Evolutionary conservation across 1,140 invertebrate species (phyloP).

Genomic region (Zaprionus africanus): DNA sequence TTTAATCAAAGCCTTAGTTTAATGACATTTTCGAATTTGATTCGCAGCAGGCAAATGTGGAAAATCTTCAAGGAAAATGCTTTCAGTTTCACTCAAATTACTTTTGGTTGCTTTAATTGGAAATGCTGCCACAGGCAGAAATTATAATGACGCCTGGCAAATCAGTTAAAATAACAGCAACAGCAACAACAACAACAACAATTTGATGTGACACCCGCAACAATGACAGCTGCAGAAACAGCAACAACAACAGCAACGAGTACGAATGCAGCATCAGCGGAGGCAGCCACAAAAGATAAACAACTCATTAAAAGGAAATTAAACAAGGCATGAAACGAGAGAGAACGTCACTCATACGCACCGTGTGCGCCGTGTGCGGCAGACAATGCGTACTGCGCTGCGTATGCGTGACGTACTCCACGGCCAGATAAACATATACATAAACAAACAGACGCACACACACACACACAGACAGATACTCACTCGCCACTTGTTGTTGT

Average conservation of each 20-base stretch:
- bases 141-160: conserved; percentile 41
- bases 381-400: conserved; percentile 39
- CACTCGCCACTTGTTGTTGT: conserved; percentile 4
- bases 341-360: conserved; percentile 72
- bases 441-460: conserved; percentile 4
- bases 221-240: conserved; percentile 39
- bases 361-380: conserved; percentile 23
- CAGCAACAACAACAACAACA: conserved; percentile 30
- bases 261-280: not conserved
- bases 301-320: conserved; percentile 79
- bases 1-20: conserved; percentile 63
- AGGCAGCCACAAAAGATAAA: conserved; percentile 62
- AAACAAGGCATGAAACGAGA: conserved; percentile 72
- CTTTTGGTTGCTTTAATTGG: conserved; percentile 15
- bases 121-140: conserved; percentile 41
- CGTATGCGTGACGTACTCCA: conserved; percentile 62
- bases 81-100: not conserved
- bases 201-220: conserved; percentile 39
- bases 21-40: conserved; percentile 27
- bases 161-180: conserved; percentile 55
- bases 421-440: conserved; percentile 46
- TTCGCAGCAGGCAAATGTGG: not conserved
- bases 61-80: not conserved
- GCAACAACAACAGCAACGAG: conserved; percentile 14
- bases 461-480: no score